Evolutionary conservation across 2,797 vertebrate species (phyloP).

Genomic region (Bryconaethiops microstoma): DNA sequence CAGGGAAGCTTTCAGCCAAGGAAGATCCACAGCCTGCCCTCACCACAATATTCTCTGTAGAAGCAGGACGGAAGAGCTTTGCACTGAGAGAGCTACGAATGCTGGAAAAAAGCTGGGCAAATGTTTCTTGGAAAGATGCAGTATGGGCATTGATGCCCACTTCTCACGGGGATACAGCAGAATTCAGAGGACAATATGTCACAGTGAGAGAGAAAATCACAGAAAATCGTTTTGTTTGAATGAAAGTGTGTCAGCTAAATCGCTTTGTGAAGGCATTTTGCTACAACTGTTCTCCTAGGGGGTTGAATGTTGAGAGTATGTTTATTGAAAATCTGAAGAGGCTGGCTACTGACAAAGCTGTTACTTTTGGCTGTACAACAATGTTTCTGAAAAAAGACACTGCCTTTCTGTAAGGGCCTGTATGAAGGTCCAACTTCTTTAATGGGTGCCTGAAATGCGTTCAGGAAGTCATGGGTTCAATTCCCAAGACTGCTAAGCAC

Average conservation of each 20-base stretch:
- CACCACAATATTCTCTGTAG: not conserved
- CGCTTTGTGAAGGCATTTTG: not conserved
- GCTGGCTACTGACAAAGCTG: not conserved
- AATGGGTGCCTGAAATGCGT: too few relatives aligned
- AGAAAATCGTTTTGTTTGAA: slow-evolving; percentile 1
- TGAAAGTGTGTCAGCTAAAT: not conserved
- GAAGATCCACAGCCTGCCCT: slow-evolving; percentile 24
- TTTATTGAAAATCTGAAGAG: not conserved
- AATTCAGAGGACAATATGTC: slow-evolving; percentile 2
- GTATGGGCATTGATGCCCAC: not conserved
- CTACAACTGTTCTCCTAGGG: not conserved
- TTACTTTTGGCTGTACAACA: not conserved
- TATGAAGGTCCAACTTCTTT: too few relatives aligned
- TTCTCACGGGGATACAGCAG: slow-evolving; percentile 6
- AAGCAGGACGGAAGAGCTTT: not conserved
- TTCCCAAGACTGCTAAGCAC: too few relatives aligned
- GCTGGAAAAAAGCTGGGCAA: not conserved
- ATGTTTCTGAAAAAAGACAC: not conserved
- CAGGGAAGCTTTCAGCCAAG: not conserved
- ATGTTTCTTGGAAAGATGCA: slow-evolving; percentile 16
- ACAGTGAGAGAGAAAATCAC: not conserved
- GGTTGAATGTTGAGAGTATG: not conserved
- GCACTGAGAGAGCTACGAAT: not conserved
- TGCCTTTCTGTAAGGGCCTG: not conserved
- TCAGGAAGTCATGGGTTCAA: too few relatives aligned